Evolutionary conservation across 2,797 vertebrate species (phyloP), one percentile per base, ranked within the genome.

Genomic region (Artibeus lituratus): DNA sequence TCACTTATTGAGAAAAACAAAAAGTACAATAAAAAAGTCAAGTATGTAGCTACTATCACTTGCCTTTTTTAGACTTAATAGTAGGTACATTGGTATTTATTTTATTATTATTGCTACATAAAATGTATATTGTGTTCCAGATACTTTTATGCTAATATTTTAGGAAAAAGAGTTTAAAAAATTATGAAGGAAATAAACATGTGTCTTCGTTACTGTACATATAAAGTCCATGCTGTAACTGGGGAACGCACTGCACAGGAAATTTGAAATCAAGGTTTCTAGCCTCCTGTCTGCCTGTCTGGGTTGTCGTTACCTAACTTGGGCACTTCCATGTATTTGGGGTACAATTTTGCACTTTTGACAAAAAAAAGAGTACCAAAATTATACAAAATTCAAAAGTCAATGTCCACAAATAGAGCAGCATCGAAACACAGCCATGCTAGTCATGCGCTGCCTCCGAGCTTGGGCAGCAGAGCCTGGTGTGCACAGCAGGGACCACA

Each of bases 201-300:
- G 3, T 35, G 14, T 73, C 42, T 65, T 62, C 5, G 4, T 84
- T 44, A 14, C 26, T 78, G 9, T 83, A 11, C 24, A 19, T 53
- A 65, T 24, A 88, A 62, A 70, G 49, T 53, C 21, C 59, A 37
- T 19, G 24, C 51, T 76, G 8, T 42, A 76, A 18, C 37, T 32
- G 32, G 37, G 12, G 35, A 92, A 77, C 65, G 29, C 1, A 3
- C 67, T 37, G 3, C 5, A 15, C 14, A 24, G n/a, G 7, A 89
- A 39, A 78, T 76, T 53, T 84, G 47, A 89, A 89, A 78, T 53
- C 32, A 72, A n/a, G 22, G 2, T 65, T 70, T 84, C 72, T 39
- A 78, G 3, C 24, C 22, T 72, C 69, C 26, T 24, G 9, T 55
- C 73, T 59, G 3, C 7, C 24, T 29, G 57, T 26, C 57, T 59